A percentile compares a stretch with the other conserved stretches of the same genome.
Conservation (phyloP, 1,140 invertebrate genomes). For the Brachionus sp. region DNA sequence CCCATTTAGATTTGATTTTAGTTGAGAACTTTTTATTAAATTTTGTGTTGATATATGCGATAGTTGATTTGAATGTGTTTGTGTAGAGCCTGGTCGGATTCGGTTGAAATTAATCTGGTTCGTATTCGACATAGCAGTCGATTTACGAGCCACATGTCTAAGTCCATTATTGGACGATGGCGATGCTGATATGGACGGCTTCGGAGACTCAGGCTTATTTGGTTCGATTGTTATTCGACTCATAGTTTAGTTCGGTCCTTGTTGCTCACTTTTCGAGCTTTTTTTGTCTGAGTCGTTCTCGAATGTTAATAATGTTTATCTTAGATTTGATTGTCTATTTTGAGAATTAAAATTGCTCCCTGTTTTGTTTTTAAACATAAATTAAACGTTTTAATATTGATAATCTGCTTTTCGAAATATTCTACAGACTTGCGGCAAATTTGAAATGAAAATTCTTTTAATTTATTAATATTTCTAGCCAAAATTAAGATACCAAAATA, state of each 20-base stretch:
- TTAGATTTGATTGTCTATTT: background rate
- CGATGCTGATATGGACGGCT: background rate
- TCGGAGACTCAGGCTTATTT: background rate
- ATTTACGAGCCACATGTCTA: constrained; percentile 8
- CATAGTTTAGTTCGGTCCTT: background rate
- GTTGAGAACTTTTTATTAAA: background rate
- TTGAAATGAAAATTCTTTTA: background rate
- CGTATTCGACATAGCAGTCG: background rate
- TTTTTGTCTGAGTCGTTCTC: background rate
- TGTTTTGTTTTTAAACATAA: background rate
- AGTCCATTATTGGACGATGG: background rate
- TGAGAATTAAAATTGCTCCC: background rate
- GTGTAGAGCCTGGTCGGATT: background rate
- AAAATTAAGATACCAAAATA: constrained; percentile 1
- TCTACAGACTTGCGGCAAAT: background rate
- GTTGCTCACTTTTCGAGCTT: background rate
- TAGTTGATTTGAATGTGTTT: background rate
- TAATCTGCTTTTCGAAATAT: background rate
- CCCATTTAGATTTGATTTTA: background rate
- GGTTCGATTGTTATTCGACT: constrained; percentile 38
- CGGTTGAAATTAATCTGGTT: background rate
- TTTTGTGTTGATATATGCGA: background rate
- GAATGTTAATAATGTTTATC: background rate
- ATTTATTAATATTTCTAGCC: background rate
- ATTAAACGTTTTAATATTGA: background rate